These are phyloP conservation scores for Limnodromus scolopaceus DNA, from an alignment of 2,797 vertebrate species.

Conservation along the genomic window DNA sequence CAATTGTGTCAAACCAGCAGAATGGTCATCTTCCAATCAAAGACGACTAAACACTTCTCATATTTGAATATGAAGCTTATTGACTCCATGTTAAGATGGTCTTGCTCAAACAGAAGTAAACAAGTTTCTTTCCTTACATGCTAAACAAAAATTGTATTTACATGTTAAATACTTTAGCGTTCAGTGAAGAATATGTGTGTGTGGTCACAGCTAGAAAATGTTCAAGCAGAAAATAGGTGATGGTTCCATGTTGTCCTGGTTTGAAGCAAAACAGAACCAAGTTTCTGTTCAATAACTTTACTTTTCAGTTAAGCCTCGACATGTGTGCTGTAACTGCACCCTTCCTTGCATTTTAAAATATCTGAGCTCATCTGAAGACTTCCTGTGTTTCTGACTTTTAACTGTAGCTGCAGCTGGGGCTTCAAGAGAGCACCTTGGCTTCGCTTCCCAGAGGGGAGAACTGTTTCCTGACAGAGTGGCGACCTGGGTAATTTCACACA, in stretches of 20 bases:
- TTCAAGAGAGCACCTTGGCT: background rate
- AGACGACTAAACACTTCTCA: background rate
- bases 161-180: background rate
- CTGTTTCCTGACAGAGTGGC: background rate
- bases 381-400: background rate
- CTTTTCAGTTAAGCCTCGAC: background rate
- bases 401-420: background rate
- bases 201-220: background rate
- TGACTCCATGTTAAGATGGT: background rate
- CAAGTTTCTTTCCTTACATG: background rate
- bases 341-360: slow-evolving; percentile 12
- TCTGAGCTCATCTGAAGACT: background rate
- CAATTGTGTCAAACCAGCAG: background rate
- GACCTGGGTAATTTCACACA: background rate
- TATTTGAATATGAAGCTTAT: background rate
- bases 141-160: background rate
- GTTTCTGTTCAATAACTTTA: background rate
- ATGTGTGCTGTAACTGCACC: background rate
- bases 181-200: background rate
- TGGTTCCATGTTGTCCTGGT: background rate
- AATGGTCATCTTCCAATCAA: background rate
- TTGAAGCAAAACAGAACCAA: background rate
- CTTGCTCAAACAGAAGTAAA: background rate
- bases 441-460: background rate
- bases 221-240: background rate